Conservation (phyloP, 2,888 invertebrate species). For the Pimpla rufipes region DNA sequence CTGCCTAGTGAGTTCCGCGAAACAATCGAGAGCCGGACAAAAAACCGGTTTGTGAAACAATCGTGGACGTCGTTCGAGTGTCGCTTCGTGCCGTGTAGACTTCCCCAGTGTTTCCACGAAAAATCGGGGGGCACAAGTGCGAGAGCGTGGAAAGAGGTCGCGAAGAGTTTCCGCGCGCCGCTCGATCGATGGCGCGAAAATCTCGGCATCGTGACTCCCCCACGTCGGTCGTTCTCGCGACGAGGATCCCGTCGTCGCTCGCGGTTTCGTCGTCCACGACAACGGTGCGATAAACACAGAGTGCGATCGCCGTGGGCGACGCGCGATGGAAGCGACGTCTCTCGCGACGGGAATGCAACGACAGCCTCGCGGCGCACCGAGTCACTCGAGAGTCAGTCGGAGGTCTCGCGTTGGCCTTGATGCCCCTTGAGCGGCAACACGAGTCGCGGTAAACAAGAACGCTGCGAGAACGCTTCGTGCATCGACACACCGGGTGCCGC, state of each 20-base stretch:
- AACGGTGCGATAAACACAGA: too few species aligned
- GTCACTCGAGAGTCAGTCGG: conserved; percentile 52
- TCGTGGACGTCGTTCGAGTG: too few species aligned
- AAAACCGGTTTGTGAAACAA: too few species aligned
- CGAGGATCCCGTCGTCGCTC: background rate
- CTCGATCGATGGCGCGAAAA: conserved; percentile 10
- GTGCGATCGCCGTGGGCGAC: conserved; percentile 5
- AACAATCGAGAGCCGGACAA: too few species aligned
- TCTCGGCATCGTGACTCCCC: too few species aligned
- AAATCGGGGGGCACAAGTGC: too few species aligned
- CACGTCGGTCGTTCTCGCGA: background rate
- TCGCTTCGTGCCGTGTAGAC: too few species aligned
- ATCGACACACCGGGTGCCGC: background rate
- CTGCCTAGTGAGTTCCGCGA: too few species aligned
- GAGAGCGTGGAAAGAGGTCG: background rate
- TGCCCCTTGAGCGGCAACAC: conserved; percentile 30
- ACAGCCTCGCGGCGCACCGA: conserved; percentile 19
- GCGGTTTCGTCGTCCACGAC: background rate
- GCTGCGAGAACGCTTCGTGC: conserved; percentile 23
- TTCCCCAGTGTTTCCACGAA: background rate
- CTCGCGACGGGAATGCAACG: conserved; percentile 47
- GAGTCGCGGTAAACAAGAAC: conserved; percentile 34
- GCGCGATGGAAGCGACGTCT: conserved; percentile 36
- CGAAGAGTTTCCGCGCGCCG: background rate
- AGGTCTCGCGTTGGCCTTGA: conserved; percentile 55